A percentile compares a stretch with the other conserved stretches of the same genome.
phyloP scores from a whole-genome alignment of 2,888 invertebrate species.

The Cyrtodaria siliqua region DNA sequence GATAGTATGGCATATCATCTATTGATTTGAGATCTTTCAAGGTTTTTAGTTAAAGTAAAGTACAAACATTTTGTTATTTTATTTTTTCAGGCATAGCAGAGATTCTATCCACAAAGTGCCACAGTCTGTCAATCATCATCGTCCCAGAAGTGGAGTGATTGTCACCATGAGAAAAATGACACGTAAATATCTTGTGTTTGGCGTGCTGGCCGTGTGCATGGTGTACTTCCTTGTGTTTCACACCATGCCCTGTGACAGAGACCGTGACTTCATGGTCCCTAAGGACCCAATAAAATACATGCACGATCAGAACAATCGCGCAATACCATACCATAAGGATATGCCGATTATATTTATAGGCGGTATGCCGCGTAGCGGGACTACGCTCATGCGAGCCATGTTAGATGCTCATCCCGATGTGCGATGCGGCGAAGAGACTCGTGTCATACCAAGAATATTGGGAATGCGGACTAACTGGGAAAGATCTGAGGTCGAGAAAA shows the following conservation, averaged over 20 bases:
- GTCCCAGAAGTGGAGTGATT: no score
- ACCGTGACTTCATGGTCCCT: constrained; percentile 76
- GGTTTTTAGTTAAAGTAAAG: no score
- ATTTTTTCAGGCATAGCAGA: no score
- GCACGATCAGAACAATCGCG: constrained; percentile 71
- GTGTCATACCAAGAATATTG: constrained; percentile 98
- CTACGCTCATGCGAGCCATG: constrained; percentile 99
- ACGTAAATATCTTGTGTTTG: constrained; percentile 16
- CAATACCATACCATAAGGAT: constrained; percentile 69
- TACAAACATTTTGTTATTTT: no score
- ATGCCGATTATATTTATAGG: constrained; percentile 92
- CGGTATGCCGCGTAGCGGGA: constrained; percentile 98
- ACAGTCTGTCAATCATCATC: no score
- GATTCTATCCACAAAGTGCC: no score
- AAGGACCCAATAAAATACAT: constrained; percentile 70
- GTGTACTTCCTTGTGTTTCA: constrained; percentile 51
- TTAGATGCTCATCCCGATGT: constrained; percentile 99
- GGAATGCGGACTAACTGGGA: constrained; percentile 98
- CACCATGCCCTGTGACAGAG: constrained; percentile 69
- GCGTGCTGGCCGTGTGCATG: constrained; percentile 6
- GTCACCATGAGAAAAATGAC: constrained; percentile 16
- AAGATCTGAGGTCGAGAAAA: constrained; percentile 89
- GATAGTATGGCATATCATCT: no score
- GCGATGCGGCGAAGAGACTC: constrained; percentile 97
- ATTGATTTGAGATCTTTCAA: no score